Percentiles rank a stretch among this genome's conserved stretches.
These are phyloP conservation scores for Magallana nippona DNA, from an alignment of 2,888 invertebrate species.

Conservation along the genomic window DNA sequence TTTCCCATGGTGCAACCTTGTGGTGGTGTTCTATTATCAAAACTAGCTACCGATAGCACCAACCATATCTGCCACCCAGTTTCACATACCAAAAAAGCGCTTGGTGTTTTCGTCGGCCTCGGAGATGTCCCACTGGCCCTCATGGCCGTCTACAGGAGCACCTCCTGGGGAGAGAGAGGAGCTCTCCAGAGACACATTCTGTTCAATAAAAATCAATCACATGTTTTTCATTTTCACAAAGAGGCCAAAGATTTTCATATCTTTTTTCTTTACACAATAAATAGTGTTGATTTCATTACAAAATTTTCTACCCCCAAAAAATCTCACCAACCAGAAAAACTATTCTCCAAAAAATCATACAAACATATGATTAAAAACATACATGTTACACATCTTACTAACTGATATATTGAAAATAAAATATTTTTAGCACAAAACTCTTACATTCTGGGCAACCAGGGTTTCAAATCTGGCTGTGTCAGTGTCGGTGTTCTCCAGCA, in stretches of 20 bases:
- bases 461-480: slow-evolving; percentile 19
- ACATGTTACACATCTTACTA: neutral
- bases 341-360: too few relatives aligned
- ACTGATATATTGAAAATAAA: neutral
- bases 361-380: too few relatives aligned
- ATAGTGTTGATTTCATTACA: neutral
- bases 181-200: slow-evolving; percentile 25
- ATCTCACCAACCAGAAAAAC: too few relatives aligned
- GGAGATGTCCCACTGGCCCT: slow-evolving; percentile 79
- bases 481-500: neutral
- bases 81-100: slow-evolving; percentile 80
- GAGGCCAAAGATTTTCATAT: neutral
- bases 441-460: slow-evolving; percentile 35
- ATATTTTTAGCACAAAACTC: neutral
- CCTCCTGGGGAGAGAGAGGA: slow-evolving; percentile 20
- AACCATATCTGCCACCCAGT: neutral
- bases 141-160: slow-evolving; percentile 45
- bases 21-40: neutral
- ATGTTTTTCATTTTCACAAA: neutral
- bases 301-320: neutral
- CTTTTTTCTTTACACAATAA: neutral
- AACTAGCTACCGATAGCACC: slow-evolving; percentile 7
- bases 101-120: slow-evolving; percentile 82
- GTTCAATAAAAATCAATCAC: neutral
- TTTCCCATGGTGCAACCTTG: slow-evolving; percentile 19